A percentile compares a stretch with the other conserved stretches of the same genome.
Conservation (phyloP, 2,888 invertebrate genomes). For the Andrena dorsata region DNA sequence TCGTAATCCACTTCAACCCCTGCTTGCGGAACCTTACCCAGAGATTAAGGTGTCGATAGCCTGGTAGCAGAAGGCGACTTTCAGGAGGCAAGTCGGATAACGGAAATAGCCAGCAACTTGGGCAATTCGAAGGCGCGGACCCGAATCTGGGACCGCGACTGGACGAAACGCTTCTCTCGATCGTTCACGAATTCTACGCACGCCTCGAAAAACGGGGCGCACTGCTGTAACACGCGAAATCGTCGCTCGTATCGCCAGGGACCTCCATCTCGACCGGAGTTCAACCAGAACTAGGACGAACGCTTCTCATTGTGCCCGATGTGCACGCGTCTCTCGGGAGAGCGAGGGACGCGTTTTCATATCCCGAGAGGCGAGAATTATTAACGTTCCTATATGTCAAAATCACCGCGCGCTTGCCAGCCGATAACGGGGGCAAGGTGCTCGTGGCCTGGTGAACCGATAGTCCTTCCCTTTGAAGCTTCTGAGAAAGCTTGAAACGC, state of each 20-base stretch:
- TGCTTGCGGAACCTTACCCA: no score
- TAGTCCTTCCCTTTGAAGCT: not conserved
- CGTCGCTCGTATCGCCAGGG: not conserved
- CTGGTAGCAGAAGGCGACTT: no score
- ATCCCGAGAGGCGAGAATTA: slow-evolving; percentile 42
- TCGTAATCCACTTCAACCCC: no score
- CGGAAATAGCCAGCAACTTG: slow-evolving; percentile 4
- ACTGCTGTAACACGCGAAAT: not conserved
- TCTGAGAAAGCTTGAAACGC: not conserved
- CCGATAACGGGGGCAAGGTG: slow-evolving; percentile 17
- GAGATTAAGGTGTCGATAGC: no score
- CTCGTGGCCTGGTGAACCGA: slow-evolving; percentile 4
- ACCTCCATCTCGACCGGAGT: slow-evolving; percentile 3
- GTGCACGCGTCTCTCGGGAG: slow-evolving; percentile 30
- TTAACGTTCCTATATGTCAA: slow-evolving; percentile 36
- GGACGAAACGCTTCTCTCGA: slow-evolving; percentile 11
- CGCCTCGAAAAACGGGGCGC: slow-evolving; percentile 35
- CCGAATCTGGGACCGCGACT: slow-evolving; percentile 34
- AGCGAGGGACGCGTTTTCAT: slow-evolving; percentile 19
- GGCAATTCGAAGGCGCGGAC: not conserved
- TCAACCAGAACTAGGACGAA: slow-evolving; percentile 45
- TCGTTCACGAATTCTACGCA: slow-evolving; percentile 34
- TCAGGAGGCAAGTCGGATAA: not conserved
- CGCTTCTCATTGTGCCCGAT: slow-evolving; percentile 59
- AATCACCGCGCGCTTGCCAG: slow-evolving; percentile 30